Conservation (phyloP, 2,113 vertebrate species). For the Menidia beryllina region DNA sequence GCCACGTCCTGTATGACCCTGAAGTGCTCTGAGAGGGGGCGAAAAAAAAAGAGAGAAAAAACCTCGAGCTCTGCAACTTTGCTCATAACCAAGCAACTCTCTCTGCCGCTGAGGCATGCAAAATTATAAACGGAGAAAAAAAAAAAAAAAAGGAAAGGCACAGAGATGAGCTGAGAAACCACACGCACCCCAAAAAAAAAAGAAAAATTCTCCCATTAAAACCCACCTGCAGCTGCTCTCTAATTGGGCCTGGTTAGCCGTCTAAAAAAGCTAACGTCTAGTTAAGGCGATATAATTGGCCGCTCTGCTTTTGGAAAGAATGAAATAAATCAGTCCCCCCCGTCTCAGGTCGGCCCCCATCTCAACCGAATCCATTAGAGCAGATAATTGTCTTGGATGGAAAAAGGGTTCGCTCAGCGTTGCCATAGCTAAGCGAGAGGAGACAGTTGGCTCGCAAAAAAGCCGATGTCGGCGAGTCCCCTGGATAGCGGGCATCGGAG, state of each 20-base stretch:
- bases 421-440: conserved; percentile 49
- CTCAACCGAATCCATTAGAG: conserved; percentile 75
- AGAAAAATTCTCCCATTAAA: conserved; percentile 55
- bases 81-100: conserved; percentile 53
- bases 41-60: neutral
- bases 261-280: conserved; percentile 67
- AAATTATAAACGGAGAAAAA: conserved; percentile 36
- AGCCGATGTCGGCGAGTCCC: conserved; percentile 31
- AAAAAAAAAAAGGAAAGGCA: conserved; percentile 11
- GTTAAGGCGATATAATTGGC: conserved; percentile 77
- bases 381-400: conserved; percentile 74
- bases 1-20: conserved; percentile 54
- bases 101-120: conserved; percentile 58
- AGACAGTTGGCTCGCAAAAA: conserved; percentile 44
- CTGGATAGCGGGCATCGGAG: conserved; percentile 26
- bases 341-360: conserved; percentile 63
- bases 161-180: conserved; percentile 27
- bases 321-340: conserved; percentile 70
- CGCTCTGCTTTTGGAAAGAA: conserved; percentile 72
- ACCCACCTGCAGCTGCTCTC: conserved; percentile 74
- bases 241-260: conserved; percentile 73
- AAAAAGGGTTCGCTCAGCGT: conserved; percentile 34
- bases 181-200: conserved; percentile 29
- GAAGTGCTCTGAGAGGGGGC: no score
- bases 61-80: conserved; percentile 44